Evolutionary conservation across 2,797 vertebrate species (phyloP), one percentile per base, ranked within the genome.

Genomic region (Gephyroberyx darwinii): DNA sequence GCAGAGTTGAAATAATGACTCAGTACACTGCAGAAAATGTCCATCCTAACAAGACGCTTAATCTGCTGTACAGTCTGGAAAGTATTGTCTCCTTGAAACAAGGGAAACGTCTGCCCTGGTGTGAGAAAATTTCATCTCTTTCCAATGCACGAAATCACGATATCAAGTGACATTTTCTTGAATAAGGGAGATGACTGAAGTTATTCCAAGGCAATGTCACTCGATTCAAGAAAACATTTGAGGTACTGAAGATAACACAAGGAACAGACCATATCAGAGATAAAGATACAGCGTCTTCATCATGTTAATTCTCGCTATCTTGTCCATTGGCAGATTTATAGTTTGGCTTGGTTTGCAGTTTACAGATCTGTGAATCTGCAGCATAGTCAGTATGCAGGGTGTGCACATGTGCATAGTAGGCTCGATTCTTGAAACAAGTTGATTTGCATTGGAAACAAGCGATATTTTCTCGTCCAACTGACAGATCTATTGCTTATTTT

Each of bases 321-420:
- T 26, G 26, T 2, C 26, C 26, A 26, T 31, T 1, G 54, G 51
- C 68, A 67, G 75, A 85, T 86, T 79, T 80, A 82, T 61, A 84
- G 73, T 71, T 57, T 41, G 58, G 41, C 41, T 33, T 43, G 75
- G 9, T 19, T 33, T 22, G 51, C 58, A 69, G 66, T 77, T 78
- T 75, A 58, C 56, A 56, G 47, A 77, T 70, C 1, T 33, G 69
- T 67, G 71, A 65, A 77, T 84, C 74, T 69, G 69, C 47, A 69
- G 43, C 61, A 43, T 41, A 71, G 50, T 62, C 60, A 67, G 48
- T 2, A 1, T 0, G 37, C 33, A 41, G 64, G 37, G 53, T 20
- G 48, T 47, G 55, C 3, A 47, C 53, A 19, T 1, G 41, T 35
- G 39, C 45, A 58, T 13, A 61, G 33, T 31, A n/a, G 19, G 35